phyloP scores from a whole-genome alignment of 1,140 invertebrate genomes.

The Helicoverpa zea region DNA sequence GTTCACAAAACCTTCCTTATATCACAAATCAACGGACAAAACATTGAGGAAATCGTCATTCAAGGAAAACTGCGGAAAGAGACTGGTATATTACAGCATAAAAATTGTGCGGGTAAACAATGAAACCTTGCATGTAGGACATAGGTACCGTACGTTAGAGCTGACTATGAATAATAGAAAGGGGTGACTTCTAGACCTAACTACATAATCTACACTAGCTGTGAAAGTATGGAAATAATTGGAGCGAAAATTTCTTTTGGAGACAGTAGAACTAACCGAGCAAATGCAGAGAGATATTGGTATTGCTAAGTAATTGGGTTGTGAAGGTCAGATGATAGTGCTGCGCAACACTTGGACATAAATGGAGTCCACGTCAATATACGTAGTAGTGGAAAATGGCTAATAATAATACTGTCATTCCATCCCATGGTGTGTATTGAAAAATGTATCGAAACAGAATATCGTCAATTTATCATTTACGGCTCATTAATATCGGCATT shows the following conservation, averaged over 20 bases:
- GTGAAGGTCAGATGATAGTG: background rate
- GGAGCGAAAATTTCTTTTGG: no score
- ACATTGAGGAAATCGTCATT: constrained; percentile 1
- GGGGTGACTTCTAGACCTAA: background rate
- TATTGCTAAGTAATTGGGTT: constrained; percentile 5
- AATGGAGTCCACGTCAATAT: no score
- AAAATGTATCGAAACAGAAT: background rate
- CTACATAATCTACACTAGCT: background rate
- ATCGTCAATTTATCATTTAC: background rate
- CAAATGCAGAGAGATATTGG: background rate
- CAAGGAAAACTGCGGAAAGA: constrained; percentile 8
- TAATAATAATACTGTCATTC: no score
- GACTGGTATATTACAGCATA: background rate
- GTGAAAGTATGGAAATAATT: background rate
- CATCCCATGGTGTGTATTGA: background rate
- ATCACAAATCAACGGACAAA: background rate
- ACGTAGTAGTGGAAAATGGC: no score
- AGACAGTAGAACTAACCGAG: background rate
- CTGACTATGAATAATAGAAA: constrained; percentile 8
- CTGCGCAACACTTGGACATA: no score
- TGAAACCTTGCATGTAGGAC: background rate
- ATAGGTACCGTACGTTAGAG: background rate
- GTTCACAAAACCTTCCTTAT: background rate
- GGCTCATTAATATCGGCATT: background rate
- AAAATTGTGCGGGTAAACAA: constrained; percentile 5